Conservation (phyloP, 2,113 vertebrate species). For the Oplegnathus fasciatus region DNA sequence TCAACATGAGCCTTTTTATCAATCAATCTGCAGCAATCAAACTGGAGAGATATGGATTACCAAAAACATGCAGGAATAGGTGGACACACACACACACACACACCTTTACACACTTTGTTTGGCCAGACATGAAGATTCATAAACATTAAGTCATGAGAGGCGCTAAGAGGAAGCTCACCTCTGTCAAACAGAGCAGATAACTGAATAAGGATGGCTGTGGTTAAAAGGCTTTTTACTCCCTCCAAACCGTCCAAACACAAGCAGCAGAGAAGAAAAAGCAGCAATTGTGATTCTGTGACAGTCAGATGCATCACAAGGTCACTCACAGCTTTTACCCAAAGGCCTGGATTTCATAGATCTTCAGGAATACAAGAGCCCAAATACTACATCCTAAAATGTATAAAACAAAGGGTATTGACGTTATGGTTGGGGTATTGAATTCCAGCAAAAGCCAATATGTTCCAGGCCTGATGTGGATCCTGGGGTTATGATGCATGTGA, state of each 20-base stretch:
- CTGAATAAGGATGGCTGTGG: background rate
- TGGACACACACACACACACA: constrained; percentile 19
- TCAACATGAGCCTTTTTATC: constrained; percentile 10
- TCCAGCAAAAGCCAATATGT: background rate
- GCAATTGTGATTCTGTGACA: constrained; percentile 45
- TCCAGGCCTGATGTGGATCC: background rate
- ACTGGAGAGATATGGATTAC: background rate
- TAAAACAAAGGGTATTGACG: background rate
- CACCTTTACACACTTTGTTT: background rate
- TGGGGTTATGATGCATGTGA: background rate
- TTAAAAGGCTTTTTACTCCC: background rate
- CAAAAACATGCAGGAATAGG: background rate
- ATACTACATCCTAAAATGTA: background rate
- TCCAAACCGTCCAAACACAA: background rate
- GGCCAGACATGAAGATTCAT: background rate
- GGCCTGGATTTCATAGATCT: constrained; percentile 3
- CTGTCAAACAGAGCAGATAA: constrained; percentile 10
- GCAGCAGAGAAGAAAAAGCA: background rate
- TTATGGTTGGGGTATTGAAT: background rate
- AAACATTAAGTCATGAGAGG: background rate
- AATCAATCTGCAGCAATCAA: constrained; percentile 7
- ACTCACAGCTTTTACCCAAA: constrained; percentile 19
- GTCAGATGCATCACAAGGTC: constrained; percentile 61
- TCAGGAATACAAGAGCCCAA: background rate
- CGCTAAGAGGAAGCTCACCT: background rate